Percentiles rank a stretch among this genome's conserved stretches.
Conservation (phyloP, 1,140 invertebrate species). For the Drosophila sulfurigaster region DNA sequence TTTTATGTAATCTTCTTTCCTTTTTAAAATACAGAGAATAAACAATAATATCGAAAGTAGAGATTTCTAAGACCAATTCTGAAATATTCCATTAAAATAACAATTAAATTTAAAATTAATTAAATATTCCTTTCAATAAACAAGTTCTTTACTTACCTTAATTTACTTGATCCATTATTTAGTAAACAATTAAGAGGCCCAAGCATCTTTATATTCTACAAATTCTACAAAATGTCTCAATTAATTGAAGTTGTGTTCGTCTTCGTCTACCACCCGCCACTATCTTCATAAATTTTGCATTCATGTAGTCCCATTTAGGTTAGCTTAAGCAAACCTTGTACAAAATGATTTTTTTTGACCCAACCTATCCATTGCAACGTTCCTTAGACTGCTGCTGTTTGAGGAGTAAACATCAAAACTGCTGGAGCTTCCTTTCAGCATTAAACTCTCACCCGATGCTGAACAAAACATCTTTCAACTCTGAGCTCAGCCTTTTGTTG, state of each 20-base stretch:
- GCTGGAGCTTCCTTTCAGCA: slow-evolving; percentile 63
- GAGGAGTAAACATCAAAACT: slow-evolving; percentile 71
- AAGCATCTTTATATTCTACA: not conserved
- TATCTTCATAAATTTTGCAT: slow-evolving; percentile 17
- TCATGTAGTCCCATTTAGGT: slow-evolving; percentile 2
- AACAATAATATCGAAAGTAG: no score
- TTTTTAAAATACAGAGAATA: no score
- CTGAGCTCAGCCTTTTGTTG: slow-evolving; percentile 47
- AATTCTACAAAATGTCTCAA: slow-evolving; percentile 12
- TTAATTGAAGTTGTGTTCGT: slow-evolving; percentile 1
- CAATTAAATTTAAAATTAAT: not conserved
- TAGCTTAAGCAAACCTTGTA: slow-evolving; percentile 4
- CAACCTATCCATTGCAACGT: slow-evolving; percentile 22
- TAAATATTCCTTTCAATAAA: not conserved
- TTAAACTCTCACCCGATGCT: slow-evolving; percentile 54
- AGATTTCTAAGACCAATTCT: no score
- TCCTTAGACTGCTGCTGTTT: slow-evolving; percentile 26
- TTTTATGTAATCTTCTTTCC: no score
- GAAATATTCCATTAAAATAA: no score
- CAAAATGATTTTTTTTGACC: slow-evolving; percentile 2
- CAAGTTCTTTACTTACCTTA: not conserved
- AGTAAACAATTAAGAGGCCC: not conserved
- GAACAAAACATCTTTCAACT: slow-evolving; percentile 67
- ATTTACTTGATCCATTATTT: slow-evolving; percentile 3
- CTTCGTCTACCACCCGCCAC: not conserved